Evolutionary conservation across 2,113 vertebrate species (phyloP), one percentile per base, ranked within the genome.

Genomic region (Oxyura jamaicensis): DNA sequence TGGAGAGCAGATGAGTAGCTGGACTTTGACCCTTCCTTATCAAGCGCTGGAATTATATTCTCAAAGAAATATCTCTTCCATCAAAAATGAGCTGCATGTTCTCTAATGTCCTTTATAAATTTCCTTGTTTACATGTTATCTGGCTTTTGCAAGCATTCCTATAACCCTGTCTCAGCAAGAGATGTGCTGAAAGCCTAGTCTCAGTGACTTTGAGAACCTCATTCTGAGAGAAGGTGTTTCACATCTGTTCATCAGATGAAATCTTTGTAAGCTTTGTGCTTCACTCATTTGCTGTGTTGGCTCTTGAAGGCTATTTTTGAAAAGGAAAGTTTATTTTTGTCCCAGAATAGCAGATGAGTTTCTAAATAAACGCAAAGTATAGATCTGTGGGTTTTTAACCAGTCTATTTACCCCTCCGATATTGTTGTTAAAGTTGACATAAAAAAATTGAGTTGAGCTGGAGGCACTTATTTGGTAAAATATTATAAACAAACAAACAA

Each of bases 301-400:
- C 65, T 94, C 77, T 95, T 67, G 33, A 88, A 58, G 83, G 76
- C 72, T 94, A 39, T 93, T 93, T 96, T 86, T 86, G 68, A 35
- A 85, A 74, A 74, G 31, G 36, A 83, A 90, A 42, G 72, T 86
- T 86, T 91, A 77, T 88, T 94, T 95, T 93, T 90, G 25, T 36
- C 67, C 16, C 25, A 74, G 65, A 91, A 77, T 66, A 94, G 67
- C 55, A 83, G 79, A 81, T 90, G 83, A 88, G 68, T 80, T 83
- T 74, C 39, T 83, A 46, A 68, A 83, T 83, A 92, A 77, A 55
- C 28, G 39, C 28, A 59, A 58, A 77, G 31, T n/a, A 58, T 46
- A 92, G 59, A 50, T 88, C 62, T 81, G 18, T 86, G 33, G 21
- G 33, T 41, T 91, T 83, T 39, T n/a, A 75, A 48, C 28, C 20